Base-by-base conservation (phyloP, 2,113 vertebrate genomes). In the Neomonachus schauinslandi region DNA sequence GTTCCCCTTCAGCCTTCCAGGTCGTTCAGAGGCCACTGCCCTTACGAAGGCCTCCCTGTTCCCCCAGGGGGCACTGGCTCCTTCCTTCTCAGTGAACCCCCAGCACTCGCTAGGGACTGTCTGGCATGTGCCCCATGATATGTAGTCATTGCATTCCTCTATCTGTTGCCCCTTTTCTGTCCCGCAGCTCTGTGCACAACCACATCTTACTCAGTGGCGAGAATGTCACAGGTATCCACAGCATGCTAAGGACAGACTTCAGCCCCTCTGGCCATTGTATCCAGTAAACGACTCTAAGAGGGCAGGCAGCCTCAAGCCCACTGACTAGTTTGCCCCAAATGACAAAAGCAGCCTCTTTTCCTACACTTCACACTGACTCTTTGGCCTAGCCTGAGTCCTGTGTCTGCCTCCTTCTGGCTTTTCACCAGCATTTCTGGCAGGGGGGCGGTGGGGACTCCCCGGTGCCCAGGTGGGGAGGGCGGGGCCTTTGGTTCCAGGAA, bases 401-500 rank as follows among this genome's bases (percentile, higher is more conserved):
- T 18, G 28, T 42, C 71, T 86, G 42, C n/a, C 76, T 94, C 67
- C n/a, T 55, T 89, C 95, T 97, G 79, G 83, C 79, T 96, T 97
- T 89, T 87, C 42, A 89, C 4, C 33, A 42, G 74, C 24, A 14
- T 65, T 97, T 91, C 91, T 46, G 46, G 81, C 2, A 53, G 51
- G 51, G 51, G 51, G 14, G 51, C 12, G 26, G 61, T 46, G 96
- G 92, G 96, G 97, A 96, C 86, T 97, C 95, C 93, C 31, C 22
- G 31, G 93, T 89, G 63, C 89, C 69, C 67, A 97, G 95, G 96
- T 91, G 81, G 93, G 65, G 59, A 97, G 81, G 93, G 95, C 8
- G 51, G 65, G 85, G 91, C 91, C 77, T 93, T 77, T n/a, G 51
- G 57, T 97, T 98, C 92, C 95, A 97, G 96, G 93, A 98, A 98